Conservation (phyloP, 1,140 invertebrate genomes). For the Ceratoteleas bidentatus region DNA sequence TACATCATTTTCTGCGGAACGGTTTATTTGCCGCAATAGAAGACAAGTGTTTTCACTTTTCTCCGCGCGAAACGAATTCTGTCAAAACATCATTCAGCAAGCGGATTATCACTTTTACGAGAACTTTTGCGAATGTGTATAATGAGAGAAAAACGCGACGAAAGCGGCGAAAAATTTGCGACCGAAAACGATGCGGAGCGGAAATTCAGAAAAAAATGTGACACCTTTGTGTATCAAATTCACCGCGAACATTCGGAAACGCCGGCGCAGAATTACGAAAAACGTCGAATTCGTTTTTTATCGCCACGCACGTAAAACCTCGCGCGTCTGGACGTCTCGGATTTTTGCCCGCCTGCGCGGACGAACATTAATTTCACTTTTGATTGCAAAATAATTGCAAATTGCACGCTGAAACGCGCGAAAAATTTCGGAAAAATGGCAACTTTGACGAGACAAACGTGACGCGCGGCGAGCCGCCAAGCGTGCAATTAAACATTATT, state of each 20-base stretch:
- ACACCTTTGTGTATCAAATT: too few species aligned
- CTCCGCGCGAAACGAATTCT: conserved; percentile 12
- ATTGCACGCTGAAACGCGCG: neutral
- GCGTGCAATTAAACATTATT: conserved; percentile 36
- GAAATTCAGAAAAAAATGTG: neutral
- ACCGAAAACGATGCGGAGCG: neutral
- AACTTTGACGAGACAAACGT: neutral
- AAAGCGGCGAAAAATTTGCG: too few species aligned
- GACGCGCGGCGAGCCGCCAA: neutral
- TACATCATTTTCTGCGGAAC: conserved; percentile 13
- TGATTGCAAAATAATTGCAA: neutral
- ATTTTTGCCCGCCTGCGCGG: neutral
- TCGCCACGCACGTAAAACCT: too few species aligned
- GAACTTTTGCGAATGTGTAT: neutral
- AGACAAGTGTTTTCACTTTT: conserved; percentile 16
- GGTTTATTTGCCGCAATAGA: neutral
- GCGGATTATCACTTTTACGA: neutral
- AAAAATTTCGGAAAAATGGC: neutral
- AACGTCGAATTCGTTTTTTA: too few species aligned
- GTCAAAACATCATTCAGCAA: conserved; percentile 19
- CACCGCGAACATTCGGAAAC: too few species aligned
- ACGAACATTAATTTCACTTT: neutral
- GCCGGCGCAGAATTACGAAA: too few species aligned
- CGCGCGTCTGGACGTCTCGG: too few species aligned
- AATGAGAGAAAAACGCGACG: too few species aligned